phyloP scores from a whole-genome alignment of 2,113 vertebrate genomes.

The Festucalex cinctus region DNA sequence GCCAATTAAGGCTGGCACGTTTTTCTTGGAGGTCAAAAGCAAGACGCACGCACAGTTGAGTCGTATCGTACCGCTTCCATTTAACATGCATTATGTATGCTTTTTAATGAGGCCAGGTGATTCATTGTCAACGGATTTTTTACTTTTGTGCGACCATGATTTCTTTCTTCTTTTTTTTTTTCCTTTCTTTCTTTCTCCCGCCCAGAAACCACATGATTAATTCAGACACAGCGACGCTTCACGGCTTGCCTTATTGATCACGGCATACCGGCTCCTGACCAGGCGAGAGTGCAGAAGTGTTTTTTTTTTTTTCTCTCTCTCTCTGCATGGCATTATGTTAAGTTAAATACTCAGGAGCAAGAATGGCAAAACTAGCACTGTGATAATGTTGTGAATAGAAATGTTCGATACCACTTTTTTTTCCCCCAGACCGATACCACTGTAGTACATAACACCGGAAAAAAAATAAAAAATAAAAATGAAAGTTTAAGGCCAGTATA shows the following conservation, averaged over 20 bases:
- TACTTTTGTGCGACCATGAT: slow-evolving; percentile 14
- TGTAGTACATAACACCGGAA: too few relatives aligned
- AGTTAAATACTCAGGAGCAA: not conserved
- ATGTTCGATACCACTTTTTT: too few relatives aligned
- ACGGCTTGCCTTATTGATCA: slow-evolving; percentile 36
- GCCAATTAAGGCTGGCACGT: slow-evolving; percentile 49
- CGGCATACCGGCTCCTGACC: slow-evolving; percentile 15
- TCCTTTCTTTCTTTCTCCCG: slow-evolving; percentile 22
- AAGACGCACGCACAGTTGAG: not conserved
- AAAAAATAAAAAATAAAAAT: too few relatives aligned
- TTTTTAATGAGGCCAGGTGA: slow-evolving; percentile 34
- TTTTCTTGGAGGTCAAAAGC: slow-evolving; percentile 25
- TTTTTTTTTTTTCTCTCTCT: not conserved
- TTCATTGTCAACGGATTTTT: slow-evolving; percentile 18
- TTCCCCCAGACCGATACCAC: too few relatives aligned
- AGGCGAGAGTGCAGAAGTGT: too few relatives aligned
- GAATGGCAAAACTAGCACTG: too few relatives aligned
- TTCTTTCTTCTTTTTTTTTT: not conserved
- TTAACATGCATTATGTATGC: slow-evolving; percentile 36
- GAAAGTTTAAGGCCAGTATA: too few relatives aligned
- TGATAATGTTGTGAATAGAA: too few relatives aligned
- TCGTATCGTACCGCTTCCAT: not conserved
- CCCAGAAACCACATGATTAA: slow-evolving; percentile 27
- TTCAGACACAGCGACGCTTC: slow-evolving; percentile 24
- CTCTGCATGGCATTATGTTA: not conserved